Percentiles rank a stretch among this genome's conserved stretches.
phyloP scores from a whole-genome alignment of 1,140 invertebrate genomes.

The Leguminivora glycinivorella region DNA sequence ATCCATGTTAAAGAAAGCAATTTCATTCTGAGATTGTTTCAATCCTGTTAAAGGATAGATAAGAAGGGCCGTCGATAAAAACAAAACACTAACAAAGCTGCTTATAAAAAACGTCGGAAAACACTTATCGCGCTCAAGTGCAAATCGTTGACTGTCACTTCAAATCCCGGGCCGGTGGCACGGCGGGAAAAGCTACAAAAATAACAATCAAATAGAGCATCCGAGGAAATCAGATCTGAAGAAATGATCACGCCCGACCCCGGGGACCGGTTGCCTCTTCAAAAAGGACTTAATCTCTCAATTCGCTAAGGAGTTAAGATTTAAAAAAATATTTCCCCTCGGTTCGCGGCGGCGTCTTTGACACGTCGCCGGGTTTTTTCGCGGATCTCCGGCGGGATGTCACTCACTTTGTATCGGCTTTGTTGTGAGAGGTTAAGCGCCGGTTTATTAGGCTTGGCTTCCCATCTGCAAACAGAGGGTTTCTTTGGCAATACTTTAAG shows the following conservation, averaged over 20 bases:
- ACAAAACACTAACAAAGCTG: conserved; percentile 64
- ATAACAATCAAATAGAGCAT: conserved; percentile 79
- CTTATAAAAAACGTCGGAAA: conserved; percentile 73
- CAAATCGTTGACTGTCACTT: conserved; percentile 76
- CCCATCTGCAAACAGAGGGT: conserved; percentile 69
- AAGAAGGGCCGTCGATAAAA: conserved; percentile 39
- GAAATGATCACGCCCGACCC: conserved; percentile 74
- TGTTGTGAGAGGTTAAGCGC: conserved; percentile 73
- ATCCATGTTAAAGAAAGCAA: background rate
- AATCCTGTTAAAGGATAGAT: conserved; percentile 32
- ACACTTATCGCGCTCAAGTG: conserved; percentile 76
- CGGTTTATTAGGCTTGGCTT: conserved; percentile 74
- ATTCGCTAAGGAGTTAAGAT: conserved; percentile 79
- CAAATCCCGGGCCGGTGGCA: conserved; percentile 63
- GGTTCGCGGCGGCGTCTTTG: conserved; percentile 71
- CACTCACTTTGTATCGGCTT: conserved; percentile 76
- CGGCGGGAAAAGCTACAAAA: conserved; percentile 75
- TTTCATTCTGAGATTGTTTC: conserved; percentile 28
- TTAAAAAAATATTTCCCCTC: conserved; percentile 77
- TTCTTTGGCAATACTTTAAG: conserved; percentile 42
- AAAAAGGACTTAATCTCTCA: conserved; percentile 78
- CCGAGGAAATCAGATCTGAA: conserved; percentile 75
- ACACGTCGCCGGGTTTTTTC: conserved; percentile 76
- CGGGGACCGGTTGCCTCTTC: conserved; percentile 72
- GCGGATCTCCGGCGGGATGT: conserved; percentile 71